Conservation (phyloP, 2,888 invertebrate species). For the Lucinisca nassula region DNA sequence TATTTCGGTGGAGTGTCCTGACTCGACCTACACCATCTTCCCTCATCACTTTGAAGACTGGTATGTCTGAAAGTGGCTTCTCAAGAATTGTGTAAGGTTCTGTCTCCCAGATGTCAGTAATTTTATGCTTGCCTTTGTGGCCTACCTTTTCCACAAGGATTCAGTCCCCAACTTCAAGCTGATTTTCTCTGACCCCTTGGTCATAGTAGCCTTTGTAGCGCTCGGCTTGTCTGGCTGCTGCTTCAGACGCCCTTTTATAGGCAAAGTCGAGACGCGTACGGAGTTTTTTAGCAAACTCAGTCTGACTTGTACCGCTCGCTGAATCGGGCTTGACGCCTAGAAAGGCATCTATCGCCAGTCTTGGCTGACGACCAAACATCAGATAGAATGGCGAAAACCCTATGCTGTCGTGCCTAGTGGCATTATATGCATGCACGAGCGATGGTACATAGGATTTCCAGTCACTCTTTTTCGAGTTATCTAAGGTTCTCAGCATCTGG, state of each 20-base stretch:
- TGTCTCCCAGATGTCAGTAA: no score
- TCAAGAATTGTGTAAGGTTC: no score
- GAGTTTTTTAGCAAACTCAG: not conserved
- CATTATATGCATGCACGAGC: conserved; percentile 33
- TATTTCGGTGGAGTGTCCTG: no score
- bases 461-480: conserved; percentile 21
- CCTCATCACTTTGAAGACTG: no score
- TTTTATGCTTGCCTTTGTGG: no score
- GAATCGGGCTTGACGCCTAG: not conserved
- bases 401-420: conserved; percentile 32
- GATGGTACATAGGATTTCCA: conserved; percentile 36
- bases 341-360: conserved; percentile 39
- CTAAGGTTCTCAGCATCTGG: conserved; percentile 29
- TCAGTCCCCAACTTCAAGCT: no score
- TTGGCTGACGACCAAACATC: conserved; percentile 46
- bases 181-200: no score
- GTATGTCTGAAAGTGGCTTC: no score
- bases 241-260: not conserved
- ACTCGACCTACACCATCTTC: no score
- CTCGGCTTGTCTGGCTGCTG: no score
- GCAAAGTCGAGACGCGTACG: not conserved
- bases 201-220: not conserved
- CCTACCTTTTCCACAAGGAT: no score
- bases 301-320: not conserved
- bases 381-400: conserved; percentile 46